Conservation (phyloP, 2,888 invertebrate species). For the Xanthia togata region DNA sequence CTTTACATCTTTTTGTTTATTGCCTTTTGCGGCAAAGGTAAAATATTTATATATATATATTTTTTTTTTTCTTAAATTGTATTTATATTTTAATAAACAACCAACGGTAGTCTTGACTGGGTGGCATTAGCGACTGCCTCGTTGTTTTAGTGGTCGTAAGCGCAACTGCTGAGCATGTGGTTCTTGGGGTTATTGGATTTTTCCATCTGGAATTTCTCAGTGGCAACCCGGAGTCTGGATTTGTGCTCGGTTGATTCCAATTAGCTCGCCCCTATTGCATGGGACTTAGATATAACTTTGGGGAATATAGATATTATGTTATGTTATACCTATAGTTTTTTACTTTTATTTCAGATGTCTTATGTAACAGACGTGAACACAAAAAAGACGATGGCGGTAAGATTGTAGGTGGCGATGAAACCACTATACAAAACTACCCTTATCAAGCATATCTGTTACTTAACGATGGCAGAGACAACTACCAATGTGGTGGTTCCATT, state of each 20-base stretch:
- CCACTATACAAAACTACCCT: slow-evolving; percentile 79
- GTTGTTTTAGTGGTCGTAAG: no score
- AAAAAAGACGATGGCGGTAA: slow-evolving; percentile 68
- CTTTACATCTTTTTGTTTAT: slow-evolving; percentile 50
- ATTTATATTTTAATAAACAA: background rate
- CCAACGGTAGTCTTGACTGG: background rate
- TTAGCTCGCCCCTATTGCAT: no score
- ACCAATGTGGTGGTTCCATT: slow-evolving; percentile 87
- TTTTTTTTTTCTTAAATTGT: background rate
- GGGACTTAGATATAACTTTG: no score
- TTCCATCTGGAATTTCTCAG: no score
- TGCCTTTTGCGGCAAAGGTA: slow-evolving; percentile 62
- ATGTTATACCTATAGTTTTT: no score
- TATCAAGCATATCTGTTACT: slow-evolving; percentile 84
- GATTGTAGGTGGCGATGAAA: slow-evolving; percentile 85
- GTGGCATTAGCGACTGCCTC: background rate
- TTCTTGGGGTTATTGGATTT: no score
- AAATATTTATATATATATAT: no score
- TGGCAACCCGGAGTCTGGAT: no score
- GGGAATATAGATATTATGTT: no score
- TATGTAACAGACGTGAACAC: slow-evolving; percentile 69
- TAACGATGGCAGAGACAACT: slow-evolving; percentile 72
- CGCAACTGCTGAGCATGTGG: no score
- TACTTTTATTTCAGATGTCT: slow-evolving; percentile 71
- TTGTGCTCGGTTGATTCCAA: no score